Percentiles rank a stretch among this genome's conserved stretches.
Conservation (phyloP, 1,140 invertebrate genomes). For the Drosophila sp. region DNA sequence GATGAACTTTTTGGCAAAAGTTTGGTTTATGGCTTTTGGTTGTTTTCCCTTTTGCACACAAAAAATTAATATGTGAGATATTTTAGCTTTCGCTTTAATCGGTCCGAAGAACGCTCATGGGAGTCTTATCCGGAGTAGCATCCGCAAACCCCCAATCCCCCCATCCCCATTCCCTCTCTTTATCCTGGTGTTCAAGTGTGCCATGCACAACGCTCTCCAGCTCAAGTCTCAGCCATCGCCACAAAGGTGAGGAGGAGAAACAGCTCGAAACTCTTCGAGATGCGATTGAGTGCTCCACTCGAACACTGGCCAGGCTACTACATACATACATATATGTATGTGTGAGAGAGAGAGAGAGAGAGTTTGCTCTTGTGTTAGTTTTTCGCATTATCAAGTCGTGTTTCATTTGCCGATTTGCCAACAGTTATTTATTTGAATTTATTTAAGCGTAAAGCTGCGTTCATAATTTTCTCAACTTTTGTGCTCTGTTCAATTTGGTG, state of each 20-base stretch:
- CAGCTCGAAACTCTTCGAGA: slow-evolving; percentile 22
- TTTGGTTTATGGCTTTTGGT: slow-evolving; percentile 59
- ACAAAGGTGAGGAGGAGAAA: slow-evolving; percentile 17
- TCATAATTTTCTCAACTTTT: slow-evolving; percentile 60
- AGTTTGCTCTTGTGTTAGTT: slow-evolving; percentile 15
- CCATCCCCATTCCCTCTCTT: not conserved
- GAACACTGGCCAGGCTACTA: not conserved
- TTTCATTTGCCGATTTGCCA: slow-evolving; percentile 24
- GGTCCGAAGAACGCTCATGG: slow-evolving; percentile 17
- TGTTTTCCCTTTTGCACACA: slow-evolving; percentile 40
- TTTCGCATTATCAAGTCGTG: slow-evolving; percentile 30
- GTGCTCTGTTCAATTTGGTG: slow-evolving; percentile 61
- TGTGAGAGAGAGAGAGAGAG: not conserved
- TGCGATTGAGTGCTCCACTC: slow-evolving; percentile 25
- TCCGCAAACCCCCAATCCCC: not conserved
- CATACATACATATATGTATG: not conserved
- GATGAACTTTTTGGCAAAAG: slow-evolving; percentile 63
- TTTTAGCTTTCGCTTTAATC: slow-evolving; percentile 50
- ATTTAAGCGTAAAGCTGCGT: slow-evolving; percentile 60
- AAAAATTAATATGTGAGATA: slow-evolving; percentile 63
- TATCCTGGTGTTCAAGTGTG: slow-evolving; percentile 8
- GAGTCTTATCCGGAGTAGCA: slow-evolving; percentile 6
- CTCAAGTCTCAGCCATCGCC: slow-evolving; percentile 14
- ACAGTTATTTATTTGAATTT: slow-evolving; percentile 60
- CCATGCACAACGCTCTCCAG: slow-evolving; percentile 12